Base-by-base conservation (phyloP, 2,797 vertebrate genomes). In the Semotilus atromaculatus region DNA sequence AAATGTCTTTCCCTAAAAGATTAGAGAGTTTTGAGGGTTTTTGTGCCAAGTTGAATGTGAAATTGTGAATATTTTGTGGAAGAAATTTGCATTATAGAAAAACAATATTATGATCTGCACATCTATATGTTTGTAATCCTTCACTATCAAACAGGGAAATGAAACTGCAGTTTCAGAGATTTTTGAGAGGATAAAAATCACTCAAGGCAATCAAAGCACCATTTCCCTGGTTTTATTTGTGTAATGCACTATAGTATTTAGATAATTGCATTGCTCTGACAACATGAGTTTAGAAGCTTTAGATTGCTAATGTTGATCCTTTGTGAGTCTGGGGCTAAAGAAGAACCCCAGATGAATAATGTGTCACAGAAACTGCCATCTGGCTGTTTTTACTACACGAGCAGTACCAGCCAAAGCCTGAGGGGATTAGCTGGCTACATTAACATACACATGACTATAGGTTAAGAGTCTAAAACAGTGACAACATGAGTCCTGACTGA, bases 131-230 rank as follows among this genome's bases (percentile, higher is more conserved):
- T 66, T 34, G 13, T 40, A 62, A 48, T 79, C 51, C 9, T 60
- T 70, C 40, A 76, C 10, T 13, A 36, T 62, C 48, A 36, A 67
- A 60, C 55, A 38, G 29, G 31, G 74, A 36, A 60, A 70, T 70
- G 36, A 45, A 67, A 82, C 19, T 38, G 55, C 72, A 60, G 10
- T 75, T 82, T 74, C 23, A 62, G 26, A 66, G 43, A 83, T 75
- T 75, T 76, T 53, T 31, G 34, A 67, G 60, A 67, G 13, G 34
- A 83, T 78, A 58, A 75, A 82, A 82, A 75, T 82, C 70, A 73
- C 29, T 72, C 55, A 62, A 73, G 29, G 55, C 29, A 34, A 67
- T 55, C 71, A 70, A 81, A 68, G 34, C 67, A 80, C 23, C 29
- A 66, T 34, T 34, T 60, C 34, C 62, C 29, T 36, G 38, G 7